phyloP scores from a whole-genome alignment of 2,113 vertebrate genomes.

The Thryonomys swinderianus region DNA sequence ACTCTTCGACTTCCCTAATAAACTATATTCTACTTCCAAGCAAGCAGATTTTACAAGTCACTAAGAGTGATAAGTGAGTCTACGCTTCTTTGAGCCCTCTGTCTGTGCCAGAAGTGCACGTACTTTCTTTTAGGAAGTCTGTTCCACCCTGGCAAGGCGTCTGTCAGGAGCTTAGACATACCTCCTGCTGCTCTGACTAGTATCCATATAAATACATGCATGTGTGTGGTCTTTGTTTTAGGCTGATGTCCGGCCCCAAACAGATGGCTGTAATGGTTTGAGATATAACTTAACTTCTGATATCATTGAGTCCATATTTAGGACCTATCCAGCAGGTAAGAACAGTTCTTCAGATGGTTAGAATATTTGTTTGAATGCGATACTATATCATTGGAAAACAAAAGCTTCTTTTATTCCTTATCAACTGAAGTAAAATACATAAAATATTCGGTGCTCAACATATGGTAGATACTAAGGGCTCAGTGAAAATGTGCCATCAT shows the following conservation, averaged over 20 bases:
- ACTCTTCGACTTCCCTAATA: neutral
- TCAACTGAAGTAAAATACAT: neutral
- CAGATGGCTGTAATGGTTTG: slow-evolving; percentile 98
- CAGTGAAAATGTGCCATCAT: neutral
- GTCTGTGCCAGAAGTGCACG: neutral
- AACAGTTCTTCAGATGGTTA: neutral
- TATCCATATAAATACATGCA: neutral
- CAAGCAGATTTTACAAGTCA: slow-evolving; percentile 40
- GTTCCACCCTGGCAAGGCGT: neutral
- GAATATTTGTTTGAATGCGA: slow-evolving; percentile 48
- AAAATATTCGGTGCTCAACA: neutral
- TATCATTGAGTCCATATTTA: slow-evolving; percentile 99
- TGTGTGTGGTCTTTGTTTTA: slow-evolving; percentile 82
- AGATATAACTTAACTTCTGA: slow-evolving; percentile 98
- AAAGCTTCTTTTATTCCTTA: slow-evolving; percentile 43
- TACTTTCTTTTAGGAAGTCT: slow-evolving; percentile 26
- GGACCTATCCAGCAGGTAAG: slow-evolving; percentile 98
- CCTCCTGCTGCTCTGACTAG: neutral
- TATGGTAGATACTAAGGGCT: neutral
- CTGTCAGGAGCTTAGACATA: neutral
- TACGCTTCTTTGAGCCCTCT: neutral
- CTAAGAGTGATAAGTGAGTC: neutral
- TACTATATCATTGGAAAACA: neutral
- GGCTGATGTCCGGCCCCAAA: slow-evolving; percentile 98
- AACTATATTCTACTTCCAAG: neutral